Percentiles rank a stretch among this genome's conserved stretches.
These are phyloP conservation scores for Antennarius maculatus DNA, from an alignment of 2,797 vertebrate genomes.

Conservation along the genomic window DNA sequence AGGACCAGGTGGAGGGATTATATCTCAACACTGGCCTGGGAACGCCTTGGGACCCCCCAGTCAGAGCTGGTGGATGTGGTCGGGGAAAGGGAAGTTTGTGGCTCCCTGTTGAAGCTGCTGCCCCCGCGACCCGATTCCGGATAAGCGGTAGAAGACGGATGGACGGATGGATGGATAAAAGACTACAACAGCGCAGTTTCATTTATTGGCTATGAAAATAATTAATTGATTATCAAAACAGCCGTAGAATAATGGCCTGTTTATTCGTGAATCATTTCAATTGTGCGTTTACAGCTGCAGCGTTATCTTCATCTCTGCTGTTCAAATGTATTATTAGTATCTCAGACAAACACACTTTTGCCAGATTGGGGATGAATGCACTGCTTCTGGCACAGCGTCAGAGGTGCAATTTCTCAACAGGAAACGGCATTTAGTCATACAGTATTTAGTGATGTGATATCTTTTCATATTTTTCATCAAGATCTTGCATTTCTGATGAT, in stretches of 20 bases:
- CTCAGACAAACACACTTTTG: neutral
- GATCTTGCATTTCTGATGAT: no score
- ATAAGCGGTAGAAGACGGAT: no score
- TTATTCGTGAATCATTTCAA: neutral
- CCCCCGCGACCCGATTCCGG: no score
- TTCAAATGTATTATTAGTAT: conserved; percentile 9
- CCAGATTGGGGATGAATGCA: neutral
- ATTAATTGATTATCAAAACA: neutral
- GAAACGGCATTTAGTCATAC: conserved; percentile 18
- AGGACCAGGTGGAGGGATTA: no score
- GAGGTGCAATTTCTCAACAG: conserved; percentile 3
- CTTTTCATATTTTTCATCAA: no score
- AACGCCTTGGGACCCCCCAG: no score
- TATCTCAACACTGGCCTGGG: no score
- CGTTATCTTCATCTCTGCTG: neutral
- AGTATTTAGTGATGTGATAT: no score
- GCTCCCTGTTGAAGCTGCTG: no score
- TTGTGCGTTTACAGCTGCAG: neutral
- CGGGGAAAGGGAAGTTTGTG: no score
- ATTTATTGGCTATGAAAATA: neutral
- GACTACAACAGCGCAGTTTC: neutral
- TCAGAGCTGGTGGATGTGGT: no score
- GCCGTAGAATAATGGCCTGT: conserved; percentile 3
- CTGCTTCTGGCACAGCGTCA: conserved; percentile 6
- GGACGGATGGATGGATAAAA: no score